A percentile compares a stretch with the other conserved stretches of the same genome.
phyloP scores from a whole-genome alignment of 2,113 vertebrate species.

The Anthoscopus minutus region DNA sequence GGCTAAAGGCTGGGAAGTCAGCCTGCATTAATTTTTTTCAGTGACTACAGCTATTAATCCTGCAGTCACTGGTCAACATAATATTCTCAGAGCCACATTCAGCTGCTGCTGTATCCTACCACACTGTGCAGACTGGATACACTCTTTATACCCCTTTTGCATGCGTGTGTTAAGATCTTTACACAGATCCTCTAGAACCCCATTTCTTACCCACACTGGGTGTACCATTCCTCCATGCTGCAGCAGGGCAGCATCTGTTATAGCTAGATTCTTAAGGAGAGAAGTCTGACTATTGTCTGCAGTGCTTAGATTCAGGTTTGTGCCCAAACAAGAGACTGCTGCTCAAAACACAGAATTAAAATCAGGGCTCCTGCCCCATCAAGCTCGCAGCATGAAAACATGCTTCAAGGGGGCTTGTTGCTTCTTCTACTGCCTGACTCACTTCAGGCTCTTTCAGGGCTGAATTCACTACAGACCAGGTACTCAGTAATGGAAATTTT shows the following conservation, averaged over 20 bases:
- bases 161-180: background rate
- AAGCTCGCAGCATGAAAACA: background rate
- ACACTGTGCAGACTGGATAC: too few relatives aligned
- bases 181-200: background rate
- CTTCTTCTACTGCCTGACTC: background rate
- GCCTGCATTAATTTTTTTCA: too few relatives aligned
- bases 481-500: background rate
- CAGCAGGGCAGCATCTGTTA: background rate
- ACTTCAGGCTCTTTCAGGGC: background rate
- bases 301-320: background rate
- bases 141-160: background rate
- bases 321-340: background rate
- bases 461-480: background rate
- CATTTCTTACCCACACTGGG: background rate
- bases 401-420: rapidly evolving
- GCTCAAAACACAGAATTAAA: background rate
- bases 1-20: too few relatives aligned
- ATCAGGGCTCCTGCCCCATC: background rate
- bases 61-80: too few relatives aligned
- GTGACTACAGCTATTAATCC: too few relatives aligned
- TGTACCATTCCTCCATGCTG: background rate
- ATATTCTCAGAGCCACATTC: too few relatives aligned
- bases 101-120: too few relatives aligned
- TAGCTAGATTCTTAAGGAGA: background rate
- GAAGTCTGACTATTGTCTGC: background rate